Base-by-base conservation (phyloP, 2,888 invertebrate species). In the Andrena bucephala region DNA sequence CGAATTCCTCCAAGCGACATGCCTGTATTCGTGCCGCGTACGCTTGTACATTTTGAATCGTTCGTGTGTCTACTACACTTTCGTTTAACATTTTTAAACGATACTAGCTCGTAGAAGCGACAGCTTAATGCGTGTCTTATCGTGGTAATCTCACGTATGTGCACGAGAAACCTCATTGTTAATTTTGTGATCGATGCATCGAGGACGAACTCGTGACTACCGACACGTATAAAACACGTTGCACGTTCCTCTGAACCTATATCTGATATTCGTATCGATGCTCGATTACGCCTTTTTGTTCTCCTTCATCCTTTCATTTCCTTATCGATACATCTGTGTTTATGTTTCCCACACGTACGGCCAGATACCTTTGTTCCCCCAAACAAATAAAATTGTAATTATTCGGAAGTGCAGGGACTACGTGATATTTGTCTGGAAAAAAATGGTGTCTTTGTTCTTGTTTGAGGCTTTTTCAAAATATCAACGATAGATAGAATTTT, bases 141-240 rank as follows among this genome's bases (percentile, higher is more conserved):
- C 79, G 50, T 7, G 10, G 29, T 62, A 5, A 73, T 75, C 57
- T 79, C 62, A 54, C 52, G 13, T 59, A 31, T 29, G 27, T 60
- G 29, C 31, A 6, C 29, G 54, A 33, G 31, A 63, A 68, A 65
- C 77, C 60, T 83, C 71, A 60, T 80, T 85, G 74, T 77, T 87
- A 82, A 72, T 80, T 85, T 85, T 74, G 42, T 77, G 81, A 84
- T 87, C 87, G 76, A 85, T 81, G 85, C 80, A 75, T 63, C 59
- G 73, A 60, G 65, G 67, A 62, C 27, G 54, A 68, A 84, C 73
- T 81, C 86, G 85, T 84, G 84, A 83, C 78, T 75, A 77, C 59
- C 84, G 77, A 81, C 83, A 85, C 78, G 73, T 81, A 72, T 73
- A 62, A 69, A 78, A 77, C 80, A 81, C 81, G 79, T 87, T 76